Evolutionary conservation across 2,797 vertebrate species (phyloP).

Genomic region (Schizopygopsis pylzovi): DNA sequence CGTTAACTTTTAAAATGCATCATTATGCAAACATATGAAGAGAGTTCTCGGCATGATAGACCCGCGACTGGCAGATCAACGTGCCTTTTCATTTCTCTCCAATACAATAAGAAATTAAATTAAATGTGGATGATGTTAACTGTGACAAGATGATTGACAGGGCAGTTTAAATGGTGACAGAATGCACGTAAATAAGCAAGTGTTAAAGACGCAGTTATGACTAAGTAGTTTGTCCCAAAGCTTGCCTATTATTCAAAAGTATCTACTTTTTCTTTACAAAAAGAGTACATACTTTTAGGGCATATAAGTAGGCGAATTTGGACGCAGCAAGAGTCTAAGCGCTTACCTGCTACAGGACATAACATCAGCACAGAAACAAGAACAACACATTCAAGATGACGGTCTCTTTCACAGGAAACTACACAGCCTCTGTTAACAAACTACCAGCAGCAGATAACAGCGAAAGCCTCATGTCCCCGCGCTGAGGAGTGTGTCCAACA

Average conservation of each 20-base stretch:
- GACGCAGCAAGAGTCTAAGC: neutral
- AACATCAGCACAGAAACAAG: neutral
- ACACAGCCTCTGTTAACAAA: neutral
- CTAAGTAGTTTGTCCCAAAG: neutral
- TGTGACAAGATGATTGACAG: neutral
- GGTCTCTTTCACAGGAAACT: slow-evolving; percentile 8
- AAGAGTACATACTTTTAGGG: neutral
- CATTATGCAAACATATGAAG: neutral
- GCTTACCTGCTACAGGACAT: neutral
- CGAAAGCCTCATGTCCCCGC: neutral
- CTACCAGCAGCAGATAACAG: neutral
- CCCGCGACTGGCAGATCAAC: neutral
- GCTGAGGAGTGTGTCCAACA: slow-evolving; percentile 41
- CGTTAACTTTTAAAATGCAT: too few relatives aligned
- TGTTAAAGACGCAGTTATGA: neutral
- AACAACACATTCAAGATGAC: neutral
- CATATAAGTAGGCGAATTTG: neutral
- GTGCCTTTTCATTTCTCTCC: too few relatives aligned
- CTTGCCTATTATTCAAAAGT: neutral
- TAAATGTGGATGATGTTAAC: neutral
- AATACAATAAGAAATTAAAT: neutral
- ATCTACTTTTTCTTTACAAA: neutral
- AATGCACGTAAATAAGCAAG: neutral
- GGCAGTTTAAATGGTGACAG: neutral
- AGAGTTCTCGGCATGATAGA: neutral